Conservation (phyloP, 2,888 invertebrate genomes). For the Flabesymbios commensalis region DNA sequence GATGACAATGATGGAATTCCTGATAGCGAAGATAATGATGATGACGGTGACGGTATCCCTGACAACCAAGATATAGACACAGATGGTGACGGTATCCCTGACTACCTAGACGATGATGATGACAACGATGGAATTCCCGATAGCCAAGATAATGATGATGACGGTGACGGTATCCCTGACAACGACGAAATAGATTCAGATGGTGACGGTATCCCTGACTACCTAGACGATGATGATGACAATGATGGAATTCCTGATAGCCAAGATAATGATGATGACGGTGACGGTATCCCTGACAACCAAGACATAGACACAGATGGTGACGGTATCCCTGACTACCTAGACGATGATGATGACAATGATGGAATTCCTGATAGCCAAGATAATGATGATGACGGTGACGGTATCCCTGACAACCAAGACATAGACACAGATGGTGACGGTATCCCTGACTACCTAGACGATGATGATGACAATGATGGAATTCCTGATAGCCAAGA, state of each 20-base stretch:
- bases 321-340: no score
- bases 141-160: slow-evolving; percentile 38
- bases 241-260: slow-evolving; percentile 43
- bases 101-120: slow-evolving; percentile 37
- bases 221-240: slow-evolving; percentile 34
- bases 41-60: slow-evolving; percentile 38
- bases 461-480: slow-evolving; percentile 7
- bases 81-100: slow-evolving; percentile 42
- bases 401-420: slow-evolving; percentile 26
- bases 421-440: slow-evolving; percentile 32
- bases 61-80: slow-evolving; percentile 36
- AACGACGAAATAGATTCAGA: slow-evolving; percentile 24
- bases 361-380: slow-evolving; percentile 33
- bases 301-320: slow-evolving; percentile 16
- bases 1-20: slow-evolving; percentile 44
- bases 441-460: slow-evolving; percentile 35
- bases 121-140: slow-evolving; percentile 53
- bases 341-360: slow-evolving; percentile 40
- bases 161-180: slow-evolving; percentile 49
- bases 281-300: slow-evolving; percentile 34
- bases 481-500: slow-evolving; percentile 23
- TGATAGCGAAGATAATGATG: slow-evolving; percentile 38
- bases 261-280: slow-evolving; percentile 35
- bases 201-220: slow-evolving; percentile 41
- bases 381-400: slow-evolving; percentile 34